Base-by-base conservation (phyloP, 2,113 vertebrate genomes). In the Dicerorhinus sumatrensis region DNA sequence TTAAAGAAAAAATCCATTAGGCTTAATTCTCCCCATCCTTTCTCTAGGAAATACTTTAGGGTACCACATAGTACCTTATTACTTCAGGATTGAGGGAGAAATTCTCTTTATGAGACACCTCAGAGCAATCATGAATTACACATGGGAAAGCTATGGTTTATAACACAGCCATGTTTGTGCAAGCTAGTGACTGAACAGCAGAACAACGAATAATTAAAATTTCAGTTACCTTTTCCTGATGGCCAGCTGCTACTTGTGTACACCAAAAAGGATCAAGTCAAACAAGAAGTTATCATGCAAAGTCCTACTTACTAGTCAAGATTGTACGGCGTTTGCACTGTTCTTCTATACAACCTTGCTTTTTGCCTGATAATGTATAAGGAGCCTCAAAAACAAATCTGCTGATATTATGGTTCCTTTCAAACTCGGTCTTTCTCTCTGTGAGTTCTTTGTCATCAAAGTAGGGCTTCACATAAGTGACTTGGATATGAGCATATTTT, bases 301-400 rank as follows among this genome's bases (percentile, higher is more conserved):
- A 46, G n/a, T 62, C 54, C 46, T 13, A 98, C 98, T 98, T 99
- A 99, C 99, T 99, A 36, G 99, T 99, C 89, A 99, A 99, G 95
- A 99, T 98, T 0, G 98, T 99, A 93, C 99, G 99, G 94, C 99
- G 99, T 98, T 99, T 99, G 98, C 99, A 99, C 83, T 99, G 99
- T 77, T 99, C 99, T 98, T 99, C 99, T 92, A 99, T 98, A 0
- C 98, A 99, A 23, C 99, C 99, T 21, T 99, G 99, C n/a, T 99
- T 99, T 97, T 99, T 99, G 60, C 99, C 99, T 8, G 99, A 99
- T 91, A 99, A 98, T 29, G 99, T 99, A 96, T 99, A 99, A 1
- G 99, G 99, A 1, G 99, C 99, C 99, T 99, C 99, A 69, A 99
- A 99, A 58, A 99, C 99, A 89, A 99, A 99, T 98, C 99, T 99